phyloP scores from a whole-genome alignment of 1,140 invertebrate genomes.

The Hermatobates lingyangjiaoensis region DNA sequence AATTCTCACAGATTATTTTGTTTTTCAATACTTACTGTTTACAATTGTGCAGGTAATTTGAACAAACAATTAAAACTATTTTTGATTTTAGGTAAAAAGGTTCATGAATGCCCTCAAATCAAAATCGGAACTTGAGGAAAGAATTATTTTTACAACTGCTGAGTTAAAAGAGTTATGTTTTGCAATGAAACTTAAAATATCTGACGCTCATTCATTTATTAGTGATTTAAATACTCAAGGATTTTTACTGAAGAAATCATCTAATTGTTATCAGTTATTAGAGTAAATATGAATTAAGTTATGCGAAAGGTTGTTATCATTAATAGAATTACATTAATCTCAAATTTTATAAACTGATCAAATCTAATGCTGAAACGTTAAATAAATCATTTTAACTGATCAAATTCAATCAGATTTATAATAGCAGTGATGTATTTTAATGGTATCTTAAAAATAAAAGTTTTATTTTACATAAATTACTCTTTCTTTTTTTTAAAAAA shows the following conservation, averaged over 20 bases:
- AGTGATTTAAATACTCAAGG: constrained; percentile 65
- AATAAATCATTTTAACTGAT: too few species aligned
- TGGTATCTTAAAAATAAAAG: too few species aligned
- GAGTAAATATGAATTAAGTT: too few species aligned
- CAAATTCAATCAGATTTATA: too few species aligned
- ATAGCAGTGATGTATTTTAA: too few species aligned
- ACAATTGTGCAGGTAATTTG: neutral
- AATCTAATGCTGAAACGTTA: too few species aligned
- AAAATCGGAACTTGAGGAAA: constrained; percentile 36
- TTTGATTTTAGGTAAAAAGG: constrained; percentile 42
- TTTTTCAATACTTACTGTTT: neutral
- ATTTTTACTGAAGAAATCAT: constrained; percentile 62
- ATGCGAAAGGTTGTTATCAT: too few species aligned
- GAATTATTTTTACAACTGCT: constrained; percentile 48
- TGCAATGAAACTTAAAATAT: constrained; percentile 37
- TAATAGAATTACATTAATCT: too few species aligned
- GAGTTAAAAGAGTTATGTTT: constrained; percentile 53
- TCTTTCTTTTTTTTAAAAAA: too few species aligned
- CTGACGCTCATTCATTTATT: constrained; percentile 42
- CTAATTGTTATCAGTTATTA: constrained; percentile 50
- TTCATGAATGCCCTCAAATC: constrained; percentile 51
- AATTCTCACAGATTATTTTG: constrained; percentile 1
- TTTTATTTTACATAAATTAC: too few species aligned
- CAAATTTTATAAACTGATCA: too few species aligned
- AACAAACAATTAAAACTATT: neutral